Base-by-base conservation (phyloP, 2,113 vertebrate genomes). In the Tupaia tana region DNA sequence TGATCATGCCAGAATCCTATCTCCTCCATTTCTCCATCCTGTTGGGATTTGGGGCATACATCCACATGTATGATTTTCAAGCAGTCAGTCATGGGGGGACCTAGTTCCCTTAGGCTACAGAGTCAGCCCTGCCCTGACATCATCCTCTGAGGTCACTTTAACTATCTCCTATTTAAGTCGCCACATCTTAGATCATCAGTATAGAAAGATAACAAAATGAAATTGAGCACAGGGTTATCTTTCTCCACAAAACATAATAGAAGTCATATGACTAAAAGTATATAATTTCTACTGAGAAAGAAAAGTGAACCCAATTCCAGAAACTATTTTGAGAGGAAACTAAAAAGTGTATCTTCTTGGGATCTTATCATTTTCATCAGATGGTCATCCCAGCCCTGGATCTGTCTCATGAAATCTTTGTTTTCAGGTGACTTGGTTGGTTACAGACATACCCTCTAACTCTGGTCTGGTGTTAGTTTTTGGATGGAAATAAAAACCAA, bases 221-320 rank as follows among this genome's bases (percentile, higher is more conserved):
- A 89, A 89, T 31, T 63, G 71, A 81, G 82, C 74, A 95, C 34
- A 94, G 59, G 59, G 67, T 94, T 61, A 70, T 75, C 81, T 96
- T 52, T 85, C 5, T 86, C 86, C 16, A 58, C 27, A 93, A 79
- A 92, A 54, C 25, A 58, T 56, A 95, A 52, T 13, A 15, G 81
- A 93, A 80, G 3, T 66, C 58, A 73, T 80, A 27, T 61, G 73
- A 94, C 20, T 67, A 69, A 83, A 96, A 75, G 7, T 79, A 80
- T 18, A 43, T 73, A 66, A 80, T 58, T 93, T 14, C 61, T 87
- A 52, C 71, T 81, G 74, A 82, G 87, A 82, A 34, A 93, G 27
- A 94, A 97, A 94, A 77, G 88, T 91, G 31, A 61, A 95, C 92
- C 22, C 77, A 85, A 19, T 91, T 92, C 29, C 89, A 89, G 63